Evolutionary conservation across 2,797 vertebrate genomes (phyloP).

Genomic region (Sciurus vulgaris): DNA sequence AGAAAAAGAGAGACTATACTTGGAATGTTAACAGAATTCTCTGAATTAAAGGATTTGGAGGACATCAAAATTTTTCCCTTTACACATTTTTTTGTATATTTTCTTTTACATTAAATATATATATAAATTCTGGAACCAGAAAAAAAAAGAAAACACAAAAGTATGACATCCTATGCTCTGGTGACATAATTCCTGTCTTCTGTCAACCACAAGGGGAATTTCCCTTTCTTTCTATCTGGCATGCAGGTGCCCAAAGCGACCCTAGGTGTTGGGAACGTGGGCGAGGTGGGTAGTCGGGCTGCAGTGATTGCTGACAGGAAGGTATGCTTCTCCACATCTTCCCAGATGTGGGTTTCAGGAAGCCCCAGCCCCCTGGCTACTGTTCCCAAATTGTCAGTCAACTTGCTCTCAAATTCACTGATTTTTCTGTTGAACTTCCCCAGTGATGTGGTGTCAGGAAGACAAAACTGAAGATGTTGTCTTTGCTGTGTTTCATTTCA

Average conservation of each 20-base stretch:
- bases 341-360: neutral
- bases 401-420: neutral
- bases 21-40: neutral
- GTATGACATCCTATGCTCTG: neutral
- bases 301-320: neutral
- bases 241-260: neutral
- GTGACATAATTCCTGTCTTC: neutral
- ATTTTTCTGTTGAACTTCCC: slow-evolving; percentile 1
- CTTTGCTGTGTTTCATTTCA: slow-evolving; percentile 83
- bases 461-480: neutral
- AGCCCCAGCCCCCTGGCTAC: fast-evolving
- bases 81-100: neutral
- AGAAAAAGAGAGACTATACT: neutral
- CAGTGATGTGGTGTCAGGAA: neutral
- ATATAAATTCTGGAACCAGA: neutral
- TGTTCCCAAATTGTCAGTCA: neutral
- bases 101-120: neutral
- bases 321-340: neutral
- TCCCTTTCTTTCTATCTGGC: neutral
- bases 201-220: neutral
- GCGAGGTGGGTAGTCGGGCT: neutral
- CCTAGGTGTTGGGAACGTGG: fast-evolving
- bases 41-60: neutral
- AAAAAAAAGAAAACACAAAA: neutral
- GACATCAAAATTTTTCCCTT: neutral